These are phyloP conservation scores for Tolmerus cingulatus DNA, from an alignment of 2,888 invertebrate genomes.

Conservation along the genomic window DNA sequence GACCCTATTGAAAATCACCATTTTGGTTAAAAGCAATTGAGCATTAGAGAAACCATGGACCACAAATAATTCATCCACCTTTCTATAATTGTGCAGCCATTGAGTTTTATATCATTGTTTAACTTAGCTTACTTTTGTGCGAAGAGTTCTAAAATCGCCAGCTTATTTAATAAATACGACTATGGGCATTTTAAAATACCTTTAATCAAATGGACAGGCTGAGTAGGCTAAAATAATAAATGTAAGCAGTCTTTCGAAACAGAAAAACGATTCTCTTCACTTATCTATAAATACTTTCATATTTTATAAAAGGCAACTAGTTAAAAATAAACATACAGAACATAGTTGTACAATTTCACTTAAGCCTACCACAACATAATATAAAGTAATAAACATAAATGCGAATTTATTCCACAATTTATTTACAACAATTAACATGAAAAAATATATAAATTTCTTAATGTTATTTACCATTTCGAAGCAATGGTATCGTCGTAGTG, in stretches of 20 bases:
- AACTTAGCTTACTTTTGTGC: not conserved
- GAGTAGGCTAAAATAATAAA: not conserved
- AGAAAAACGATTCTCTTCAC: not conserved
- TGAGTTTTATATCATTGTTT: not conserved
- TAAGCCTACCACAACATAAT: not conserved
- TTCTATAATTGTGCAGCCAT: not conserved
- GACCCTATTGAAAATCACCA: not conserved
- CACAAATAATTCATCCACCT: not conserved
- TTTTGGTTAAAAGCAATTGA: not conserved
- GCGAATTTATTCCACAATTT: not conserved
- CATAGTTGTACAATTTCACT: not conserved
- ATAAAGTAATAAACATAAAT: slow-evolving; percentile 1
- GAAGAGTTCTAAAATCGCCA: not conserved
- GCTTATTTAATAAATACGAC: not conserved
- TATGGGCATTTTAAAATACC: not conserved
- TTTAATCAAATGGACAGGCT: not conserved
- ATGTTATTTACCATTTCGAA: slow-evolving; percentile 4
- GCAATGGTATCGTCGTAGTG: slow-evolving; percentile 3
- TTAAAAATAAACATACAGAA: not conserved
- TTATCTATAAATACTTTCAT: not conserved
- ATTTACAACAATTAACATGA: not conserved
- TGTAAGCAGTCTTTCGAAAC: not conserved
- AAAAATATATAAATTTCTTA: not conserved
- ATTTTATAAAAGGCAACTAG: not conserved
- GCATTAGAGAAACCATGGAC: not conserved